These are phyloP conservation scores for Hoplostethus atlanticus DNA, from an alignment of 2,797 vertebrate genomes.

Conservation along the genomic window DNA sequence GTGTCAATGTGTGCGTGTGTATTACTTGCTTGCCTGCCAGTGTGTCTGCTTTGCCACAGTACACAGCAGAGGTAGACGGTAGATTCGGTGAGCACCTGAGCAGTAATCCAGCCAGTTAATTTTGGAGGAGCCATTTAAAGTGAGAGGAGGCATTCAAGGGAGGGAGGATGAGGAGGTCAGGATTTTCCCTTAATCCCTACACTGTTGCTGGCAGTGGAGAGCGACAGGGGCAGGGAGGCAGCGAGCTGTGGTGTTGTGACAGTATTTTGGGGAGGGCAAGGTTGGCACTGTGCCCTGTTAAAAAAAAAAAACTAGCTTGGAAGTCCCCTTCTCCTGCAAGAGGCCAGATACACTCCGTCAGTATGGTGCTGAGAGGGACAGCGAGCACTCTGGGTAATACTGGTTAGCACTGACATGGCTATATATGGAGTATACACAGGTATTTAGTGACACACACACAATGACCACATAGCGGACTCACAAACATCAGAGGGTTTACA, in stretches of 20 bases:
- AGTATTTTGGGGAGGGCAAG: background rate
- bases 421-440: constrained; percentile 3
- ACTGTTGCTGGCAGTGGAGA: constrained; percentile 50
- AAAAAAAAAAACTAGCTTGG: background rate
- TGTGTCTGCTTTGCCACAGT: background rate
- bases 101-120: constrained; percentile 62
- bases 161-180: constrained; percentile 65
- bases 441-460: background rate
- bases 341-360: constrained; percentile 32
- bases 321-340: background rate
- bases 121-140: constrained; percentile 67
- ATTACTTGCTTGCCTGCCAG: no score
- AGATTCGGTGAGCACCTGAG: constrained; percentile 39
- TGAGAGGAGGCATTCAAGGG: constrained; percentile 52
- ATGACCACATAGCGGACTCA: background rate
- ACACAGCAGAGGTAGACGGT: background rate
- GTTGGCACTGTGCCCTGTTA: constrained; percentile 30
- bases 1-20: constrained; percentile 5
- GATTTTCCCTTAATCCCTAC: constrained; percentile 75
- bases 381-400: no score
- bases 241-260: constrained; percentile 32
- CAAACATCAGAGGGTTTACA: constrained; percentile 13
- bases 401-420: background rate
- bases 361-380: background rate
- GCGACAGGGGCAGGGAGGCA: constrained; percentile 38